Evolutionary conservation across 2,888 invertebrate genomes (phyloP), one percentile per base, ranked within the genome.

Genomic region (Smittia sp.): DNA sequence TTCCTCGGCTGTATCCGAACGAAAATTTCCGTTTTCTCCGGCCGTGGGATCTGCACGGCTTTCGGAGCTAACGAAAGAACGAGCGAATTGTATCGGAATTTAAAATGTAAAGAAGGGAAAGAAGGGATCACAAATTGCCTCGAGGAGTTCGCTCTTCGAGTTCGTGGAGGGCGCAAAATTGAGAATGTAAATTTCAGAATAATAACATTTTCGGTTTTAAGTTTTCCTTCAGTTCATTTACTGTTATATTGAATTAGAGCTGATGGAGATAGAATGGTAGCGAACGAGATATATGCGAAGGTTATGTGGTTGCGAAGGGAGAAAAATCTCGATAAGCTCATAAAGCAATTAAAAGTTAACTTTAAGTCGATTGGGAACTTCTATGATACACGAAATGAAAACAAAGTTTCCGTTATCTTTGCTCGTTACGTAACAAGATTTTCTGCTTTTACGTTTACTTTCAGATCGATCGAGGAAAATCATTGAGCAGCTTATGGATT

Each of bases 91-190:
- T 32, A 65, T 38, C 27, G 32, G 65, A 65, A 38, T 41, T 41
- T 39, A 67, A 41, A 67, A 67, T 41, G 67, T 39, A 67, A 67
- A 41, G 32, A 65, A 65, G 27, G 65, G 24, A 15, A 32, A 38
- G 32, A 67, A 69, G 27, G 69, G 69, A 69, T 69, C 69, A 69
- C 27, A 69, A 69, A 69, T 69, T 69, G 69, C 69, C 69, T 69
- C 18, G 27, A 69, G 69, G 9, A 69, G 52, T 41, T 20, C 32
- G n/a, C n/a, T 18, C 9, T 58, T 22, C 3, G 52, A 18, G 52
- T 52, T 58, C 15, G 20, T 1, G 3, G n/a, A 58, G 9, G 22
- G 52, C 18, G 52, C 15, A 58, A 41, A 67, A 41, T 65, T 41
- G 22, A 39, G 9, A 20, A 46, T 38, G 46, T 27, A 20, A 39